phyloP scores from a whole-genome alignment of 2,888 invertebrate genomes.

The Pasiphila rectangulata region DNA sequence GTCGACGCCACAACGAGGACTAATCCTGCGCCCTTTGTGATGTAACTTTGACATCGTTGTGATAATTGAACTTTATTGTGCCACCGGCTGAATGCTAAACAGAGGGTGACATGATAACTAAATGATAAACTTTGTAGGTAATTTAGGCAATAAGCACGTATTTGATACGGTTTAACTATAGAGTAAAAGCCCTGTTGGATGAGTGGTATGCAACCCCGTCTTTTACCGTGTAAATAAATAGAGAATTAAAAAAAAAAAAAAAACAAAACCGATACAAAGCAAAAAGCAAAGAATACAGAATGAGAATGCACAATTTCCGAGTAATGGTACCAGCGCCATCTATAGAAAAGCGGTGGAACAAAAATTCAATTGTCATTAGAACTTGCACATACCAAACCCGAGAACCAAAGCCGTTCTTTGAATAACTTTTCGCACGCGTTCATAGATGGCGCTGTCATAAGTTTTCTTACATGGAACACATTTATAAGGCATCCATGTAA shows the following conservation, averaged over 20 bases:
- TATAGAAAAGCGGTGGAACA: background rate
- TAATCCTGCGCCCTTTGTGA: conserved; percentile 37
- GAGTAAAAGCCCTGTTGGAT: too few species aligned
- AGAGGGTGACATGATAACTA: conserved; percentile 10
- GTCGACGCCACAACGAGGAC: conserved; percentile 28
- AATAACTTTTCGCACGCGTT: background rate
- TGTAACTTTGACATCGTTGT: conserved; percentile 28
- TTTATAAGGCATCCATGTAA: too few species aligned
- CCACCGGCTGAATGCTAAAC: conserved; percentile 13
- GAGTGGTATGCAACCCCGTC: too few species aligned
- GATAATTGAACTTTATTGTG: conserved; percentile 27
- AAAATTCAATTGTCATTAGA: background rate
- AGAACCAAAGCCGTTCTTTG: background rate
- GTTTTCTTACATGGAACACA: too few species aligned
- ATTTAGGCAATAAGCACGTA: conserved; percentile 1
- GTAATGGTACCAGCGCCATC: background rate
- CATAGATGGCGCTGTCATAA: conserved; percentile 5
- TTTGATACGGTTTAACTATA: too few species aligned
- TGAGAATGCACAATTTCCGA: background rate
- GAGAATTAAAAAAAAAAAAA: too few species aligned
- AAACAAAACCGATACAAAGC: too few species aligned
- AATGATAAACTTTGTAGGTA: conserved; percentile 10
- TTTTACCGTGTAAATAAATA: too few species aligned
- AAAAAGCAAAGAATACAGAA: background rate
- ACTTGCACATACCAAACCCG: background rate